Evolutionary conservation across 2,797 vertebrate species (phyloP), one percentile per base, ranked within the genome.

Genomic region (Pangasius mekongensis): DNA sequence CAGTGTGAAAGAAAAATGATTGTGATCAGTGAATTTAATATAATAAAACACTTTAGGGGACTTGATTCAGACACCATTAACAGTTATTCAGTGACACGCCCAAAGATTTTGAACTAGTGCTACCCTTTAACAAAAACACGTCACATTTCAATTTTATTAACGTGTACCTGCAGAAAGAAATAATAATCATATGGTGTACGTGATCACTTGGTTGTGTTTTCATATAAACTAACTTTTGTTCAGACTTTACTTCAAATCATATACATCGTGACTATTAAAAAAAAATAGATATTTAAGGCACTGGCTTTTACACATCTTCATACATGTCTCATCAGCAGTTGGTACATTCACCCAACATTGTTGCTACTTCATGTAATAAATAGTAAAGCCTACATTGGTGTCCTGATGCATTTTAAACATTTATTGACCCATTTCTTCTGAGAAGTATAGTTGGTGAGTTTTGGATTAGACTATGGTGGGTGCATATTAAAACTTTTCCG

Each of bases 401-500:
- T 78, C 54, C 86, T 82, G 33, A 56, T 87, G 94, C 94, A 95
- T 94, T 94, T 94, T 93, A 95, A 95, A 93, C 91, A 93, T 92
- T 92, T 95, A 95, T 95, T 95, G 94, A 95, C 91, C 94, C 92
- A 87, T 69, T 89, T 80, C 83, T 89, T 90, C 93, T 92, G 88
- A 87, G 91, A 87, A 91, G 90, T 95, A 92, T 94, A 94, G 93
- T 91, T 90, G 91, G 92, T 87, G 90, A 90, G 2, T 90, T 89
- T 90, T 91, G 92, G 91, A 91, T 90, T 69, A 88, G 93, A 94
- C 93, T 93, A 94, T 89, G 83, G 94, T 92, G 89, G 94, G 93
- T 94, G 95, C 95, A 96, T 96, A 96, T 95, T 96, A 96, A 96
- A 96, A 95, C 91, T 93, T 95, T 94, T 93, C 92, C 92, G 91